phyloP scores from a whole-genome alignment of 2,113 vertebrate species.

The Macrotis lagotis region DNA sequence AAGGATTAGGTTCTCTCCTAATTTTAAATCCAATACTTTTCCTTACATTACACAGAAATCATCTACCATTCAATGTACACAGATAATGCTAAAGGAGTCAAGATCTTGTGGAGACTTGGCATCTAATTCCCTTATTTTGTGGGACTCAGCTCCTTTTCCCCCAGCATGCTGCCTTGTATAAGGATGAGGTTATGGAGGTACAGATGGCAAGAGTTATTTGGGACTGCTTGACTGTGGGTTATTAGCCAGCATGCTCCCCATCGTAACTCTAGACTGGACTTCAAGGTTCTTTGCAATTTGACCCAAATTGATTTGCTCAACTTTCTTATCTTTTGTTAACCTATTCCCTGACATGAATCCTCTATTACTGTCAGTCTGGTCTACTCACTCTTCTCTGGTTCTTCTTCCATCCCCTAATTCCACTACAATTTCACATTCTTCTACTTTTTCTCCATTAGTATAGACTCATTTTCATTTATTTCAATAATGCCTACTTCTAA shows the following conservation, averaged over 20 bases:
- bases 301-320: not conserved
- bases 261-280: not conserved
- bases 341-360: not conserved
- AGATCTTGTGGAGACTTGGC: not conserved
- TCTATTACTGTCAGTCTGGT: not conserved
- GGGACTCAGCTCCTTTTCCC: not conserved
- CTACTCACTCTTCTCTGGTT: not conserved
- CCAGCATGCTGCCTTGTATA: not conserved
- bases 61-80: not conserved
- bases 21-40: not conserved
- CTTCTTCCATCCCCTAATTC: rapidly evolving
- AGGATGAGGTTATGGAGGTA: not conserved
- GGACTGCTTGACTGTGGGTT: no score
- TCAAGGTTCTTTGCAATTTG: not conserved
- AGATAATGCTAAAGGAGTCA: not conserved
- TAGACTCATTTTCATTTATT: not conserved
- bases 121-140: not conserved
- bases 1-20: not conserved
- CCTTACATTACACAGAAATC: not conserved
- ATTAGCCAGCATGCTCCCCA: not conserved
- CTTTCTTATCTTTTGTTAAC: not conserved
- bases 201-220: not conserved
- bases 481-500: not conserved
- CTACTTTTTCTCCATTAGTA: not conserved
- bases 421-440: not conserved